Evolutionary conservation across 1,140 invertebrate species (phyloP).

Genomic region (Oryzaephilus surinamensis): DNA sequence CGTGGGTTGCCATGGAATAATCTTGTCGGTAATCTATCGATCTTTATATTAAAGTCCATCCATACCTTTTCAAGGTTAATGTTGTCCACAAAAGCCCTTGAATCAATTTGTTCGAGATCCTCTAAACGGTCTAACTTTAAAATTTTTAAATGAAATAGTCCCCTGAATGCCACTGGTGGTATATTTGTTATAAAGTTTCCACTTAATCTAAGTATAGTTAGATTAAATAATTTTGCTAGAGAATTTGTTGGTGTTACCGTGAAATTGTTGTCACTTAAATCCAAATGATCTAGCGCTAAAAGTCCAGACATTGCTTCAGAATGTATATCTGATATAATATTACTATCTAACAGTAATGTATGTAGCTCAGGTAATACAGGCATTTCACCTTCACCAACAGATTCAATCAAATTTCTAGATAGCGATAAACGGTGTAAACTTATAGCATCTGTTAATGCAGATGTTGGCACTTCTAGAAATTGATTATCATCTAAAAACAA

Average conservation of each 20-base stretch:
- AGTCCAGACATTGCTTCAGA: conserved; percentile 57
- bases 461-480: conserved; percentile 60
- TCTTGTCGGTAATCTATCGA: conserved; percentile 55
- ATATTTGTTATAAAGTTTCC: conserved; percentile 62
- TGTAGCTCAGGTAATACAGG: conserved; percentile 55
- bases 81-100: conserved; percentile 71
- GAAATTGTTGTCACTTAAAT: conserved; percentile 73
- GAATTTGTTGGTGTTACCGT: conserved; percentile 63
- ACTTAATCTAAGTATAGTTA: conserved; percentile 60
- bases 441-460: conserved; percentile 51
- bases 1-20: conserved; percentile 67
- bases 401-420: conserved; percentile 60
- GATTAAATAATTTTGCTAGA: conserved; percentile 60
- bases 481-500: conserved; percentile 64
- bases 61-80: conserved; percentile 66
- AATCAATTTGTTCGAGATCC: conserved; percentile 54
- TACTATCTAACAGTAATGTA: conserved; percentile 54
- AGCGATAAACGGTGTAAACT: conserved; percentile 57
- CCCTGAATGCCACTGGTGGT: conserved; percentile 64
- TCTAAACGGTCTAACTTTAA: conserved; percentile 59
- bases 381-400: conserved; percentile 53
- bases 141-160: conserved; percentile 63
- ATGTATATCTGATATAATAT: conserved; percentile 59
- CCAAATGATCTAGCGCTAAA: conserved; percentile 55
- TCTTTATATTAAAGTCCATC: conserved; percentile 63